phyloP scores from a whole-genome alignment of 2,888 invertebrate genomes.

The Hanleya hanleyi region DNA sequence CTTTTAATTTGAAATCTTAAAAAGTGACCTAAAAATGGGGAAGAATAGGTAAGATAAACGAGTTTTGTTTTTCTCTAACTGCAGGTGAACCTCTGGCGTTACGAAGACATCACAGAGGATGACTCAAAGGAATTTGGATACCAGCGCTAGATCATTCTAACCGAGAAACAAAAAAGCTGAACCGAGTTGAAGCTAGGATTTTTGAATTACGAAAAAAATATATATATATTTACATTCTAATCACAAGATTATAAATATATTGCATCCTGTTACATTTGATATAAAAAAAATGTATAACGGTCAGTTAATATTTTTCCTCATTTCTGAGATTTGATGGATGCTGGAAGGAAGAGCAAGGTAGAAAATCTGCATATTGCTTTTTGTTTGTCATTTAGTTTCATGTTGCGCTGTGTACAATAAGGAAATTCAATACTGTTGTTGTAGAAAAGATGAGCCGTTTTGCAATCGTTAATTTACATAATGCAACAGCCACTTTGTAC shows the following conservation, averaged over 20 bases:
- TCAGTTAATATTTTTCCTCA: conserved; percentile 1
- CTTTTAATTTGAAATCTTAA: too few species aligned
- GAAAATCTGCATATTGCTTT: too few species aligned
- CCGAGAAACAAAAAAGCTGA: conserved; percentile 28
- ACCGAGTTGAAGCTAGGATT: conserved; percentile 46
- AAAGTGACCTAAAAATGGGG: too few species aligned
- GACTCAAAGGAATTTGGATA: conserved; percentile 85
- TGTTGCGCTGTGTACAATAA: too few species aligned
- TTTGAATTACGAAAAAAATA: conserved; percentile 11
- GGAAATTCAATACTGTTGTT: too few species aligned
- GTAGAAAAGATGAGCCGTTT: too few species aligned
- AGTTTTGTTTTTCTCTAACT: conserved; percentile 34
- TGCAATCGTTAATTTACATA: too few species aligned
- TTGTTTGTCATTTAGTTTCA: too few species aligned
- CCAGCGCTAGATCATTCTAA: conserved; percentile 31
- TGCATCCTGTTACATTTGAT: not conserved
- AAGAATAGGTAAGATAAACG: too few species aligned
- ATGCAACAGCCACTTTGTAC: too few species aligned
- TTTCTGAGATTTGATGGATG: not conserved
- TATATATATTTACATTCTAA: not conserved
- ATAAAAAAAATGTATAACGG: not conserved
- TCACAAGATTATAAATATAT: not conserved
- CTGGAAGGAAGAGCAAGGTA: too few species aligned
- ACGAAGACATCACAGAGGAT: conserved; percentile 98
- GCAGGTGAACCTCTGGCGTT: conserved; percentile 95